Conservation (phyloP, 92 coral and sea anemone genomes). For the Porites rus region DNA sequence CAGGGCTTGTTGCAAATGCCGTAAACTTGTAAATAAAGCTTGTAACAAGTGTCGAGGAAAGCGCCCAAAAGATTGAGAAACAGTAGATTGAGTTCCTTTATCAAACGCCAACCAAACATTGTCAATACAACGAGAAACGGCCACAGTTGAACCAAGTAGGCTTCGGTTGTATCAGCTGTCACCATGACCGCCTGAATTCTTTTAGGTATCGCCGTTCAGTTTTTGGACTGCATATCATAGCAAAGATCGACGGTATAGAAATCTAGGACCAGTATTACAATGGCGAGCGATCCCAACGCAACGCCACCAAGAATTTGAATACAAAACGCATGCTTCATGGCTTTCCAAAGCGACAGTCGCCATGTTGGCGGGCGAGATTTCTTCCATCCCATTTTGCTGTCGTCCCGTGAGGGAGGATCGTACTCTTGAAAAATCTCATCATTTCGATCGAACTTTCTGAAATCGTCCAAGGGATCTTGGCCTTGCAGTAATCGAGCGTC, state of each 20-base stretch:
- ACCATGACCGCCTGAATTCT: conserved; percentile 48
- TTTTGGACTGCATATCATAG: too few relatives aligned
- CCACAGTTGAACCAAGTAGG: conserved; percentile 66
- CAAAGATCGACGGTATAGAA: conserved; percentile 48
- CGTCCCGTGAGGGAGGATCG: not conserved
- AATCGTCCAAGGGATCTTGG: not conserved
- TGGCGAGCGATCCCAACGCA: not conserved
- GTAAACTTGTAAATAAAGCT: conserved; percentile 54
- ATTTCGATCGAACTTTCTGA: too few relatives aligned
- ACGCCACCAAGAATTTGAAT: not conserved
- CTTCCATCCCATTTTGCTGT: too few relatives aligned
- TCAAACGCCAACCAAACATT: conserved; percentile 53
- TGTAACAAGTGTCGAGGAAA: conserved; percentile 57
- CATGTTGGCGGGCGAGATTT: too few relatives aligned
- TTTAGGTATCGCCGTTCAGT: too few relatives aligned
- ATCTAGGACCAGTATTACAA: conserved; percentile 54
- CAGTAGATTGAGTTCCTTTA: conserved; percentile 61
- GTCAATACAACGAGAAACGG: conserved; percentile 35
- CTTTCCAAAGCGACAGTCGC: not conserved
- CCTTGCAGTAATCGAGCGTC: not conserved
- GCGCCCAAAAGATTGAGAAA: conserved; percentile 59
- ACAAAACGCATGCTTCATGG: not conserved
- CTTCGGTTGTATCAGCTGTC: conserved; percentile 44
- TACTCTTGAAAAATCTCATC: too few relatives aligned
- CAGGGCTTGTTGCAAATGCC: conserved; percentile 57